These are phyloP conservation scores for Potamarius usumacintae DNA, from an alignment of 2,113 vertebrate species.

Conservation along the genomic window DNA sequence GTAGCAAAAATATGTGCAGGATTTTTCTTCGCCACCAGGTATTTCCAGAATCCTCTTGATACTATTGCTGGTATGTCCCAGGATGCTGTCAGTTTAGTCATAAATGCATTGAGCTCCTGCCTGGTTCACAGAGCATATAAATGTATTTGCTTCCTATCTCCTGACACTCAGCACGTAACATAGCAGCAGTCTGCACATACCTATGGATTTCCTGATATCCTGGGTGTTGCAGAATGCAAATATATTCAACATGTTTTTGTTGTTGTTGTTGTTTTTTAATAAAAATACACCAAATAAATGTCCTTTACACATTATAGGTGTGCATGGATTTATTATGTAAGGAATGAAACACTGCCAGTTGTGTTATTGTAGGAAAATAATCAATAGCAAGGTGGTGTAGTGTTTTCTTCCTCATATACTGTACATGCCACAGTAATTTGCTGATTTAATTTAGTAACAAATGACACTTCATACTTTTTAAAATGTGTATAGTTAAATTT, in stretches of 20 bases:
- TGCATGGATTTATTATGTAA: neutral
- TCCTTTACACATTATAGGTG: neutral
- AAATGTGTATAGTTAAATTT: neutral
- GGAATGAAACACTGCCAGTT: neutral
- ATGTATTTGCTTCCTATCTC: constrained; percentile 2
- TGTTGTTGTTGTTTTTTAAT: neutral
- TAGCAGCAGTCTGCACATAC: neutral
- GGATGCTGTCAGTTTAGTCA: constrained; percentile 17
- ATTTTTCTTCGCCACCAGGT: neutral
- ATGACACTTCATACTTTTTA: neutral
- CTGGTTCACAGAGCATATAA: neutral
- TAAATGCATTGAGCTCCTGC: constrained; percentile 4
- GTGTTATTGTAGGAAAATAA: neutral
- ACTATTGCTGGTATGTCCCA: neutral
- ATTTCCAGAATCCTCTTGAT: neutral
- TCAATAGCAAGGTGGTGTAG: neutral
- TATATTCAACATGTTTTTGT: neutral
- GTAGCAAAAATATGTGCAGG: neutral
- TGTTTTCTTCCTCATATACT: neutral
- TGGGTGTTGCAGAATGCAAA: neutral
- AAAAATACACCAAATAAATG: neutral
- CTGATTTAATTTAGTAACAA: neutral
- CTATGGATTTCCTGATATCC: neutral
- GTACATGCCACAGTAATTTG: neutral
- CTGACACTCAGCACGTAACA: neutral